These are phyloP conservation scores for Platalea minor DNA, from an alignment of 2,797 vertebrate genomes.

Conservation along the genomic window DNA sequence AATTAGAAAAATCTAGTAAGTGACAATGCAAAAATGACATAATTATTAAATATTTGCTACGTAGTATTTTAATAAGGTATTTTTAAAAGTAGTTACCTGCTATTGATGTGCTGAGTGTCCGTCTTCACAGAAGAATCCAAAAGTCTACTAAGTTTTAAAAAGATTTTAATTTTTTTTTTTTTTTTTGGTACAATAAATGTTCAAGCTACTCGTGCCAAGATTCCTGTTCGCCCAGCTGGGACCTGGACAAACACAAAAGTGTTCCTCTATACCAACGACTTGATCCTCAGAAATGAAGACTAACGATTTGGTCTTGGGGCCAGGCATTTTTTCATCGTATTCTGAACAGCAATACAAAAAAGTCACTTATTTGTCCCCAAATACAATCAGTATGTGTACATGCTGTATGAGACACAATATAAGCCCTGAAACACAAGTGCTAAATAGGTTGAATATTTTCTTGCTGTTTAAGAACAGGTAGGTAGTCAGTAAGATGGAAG, in stretches of 20 bases:
- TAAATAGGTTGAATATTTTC: not conserved
- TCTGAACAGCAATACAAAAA: not conserved
- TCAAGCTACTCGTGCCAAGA: not conserved
- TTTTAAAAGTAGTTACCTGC: conserved; percentile 31
- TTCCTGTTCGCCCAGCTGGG: not conserved
- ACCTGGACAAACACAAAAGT: not conserved
- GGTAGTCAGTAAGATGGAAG: not conserved
- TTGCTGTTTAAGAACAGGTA: not conserved
- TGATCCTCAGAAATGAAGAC: not conserved
- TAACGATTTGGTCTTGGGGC: not conserved
- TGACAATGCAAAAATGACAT: not conserved
- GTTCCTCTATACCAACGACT: not conserved
- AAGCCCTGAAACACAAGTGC: not conserved
- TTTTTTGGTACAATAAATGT: not conserved
- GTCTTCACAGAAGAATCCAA: not conserved
- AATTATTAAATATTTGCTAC: not conserved
- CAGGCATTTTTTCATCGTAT: not conserved
- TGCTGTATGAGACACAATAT: fast-evolving
- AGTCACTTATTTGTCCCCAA: not conserved
- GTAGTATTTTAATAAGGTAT: not conserved
- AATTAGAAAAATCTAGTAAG: not conserved
- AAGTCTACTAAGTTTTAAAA: not conserved
- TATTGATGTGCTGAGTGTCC: not conserved
- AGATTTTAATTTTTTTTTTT: not conserved
- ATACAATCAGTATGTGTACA: not conserved